Evolutionary conservation across 2,888 invertebrate species (phyloP).

Genomic region (Camponotus fellah): DNA sequence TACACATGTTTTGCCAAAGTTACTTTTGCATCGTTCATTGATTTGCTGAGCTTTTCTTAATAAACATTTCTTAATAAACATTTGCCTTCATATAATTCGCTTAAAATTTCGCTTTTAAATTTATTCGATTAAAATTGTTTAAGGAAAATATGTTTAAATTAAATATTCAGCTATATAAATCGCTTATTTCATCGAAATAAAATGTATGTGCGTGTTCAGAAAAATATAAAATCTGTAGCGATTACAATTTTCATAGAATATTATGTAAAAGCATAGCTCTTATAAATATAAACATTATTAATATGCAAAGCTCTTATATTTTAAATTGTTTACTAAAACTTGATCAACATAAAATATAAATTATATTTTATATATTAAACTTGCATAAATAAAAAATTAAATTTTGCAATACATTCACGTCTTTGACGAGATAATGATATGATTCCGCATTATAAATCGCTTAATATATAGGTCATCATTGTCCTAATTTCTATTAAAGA

Average conservation of each 20-base stretch:
- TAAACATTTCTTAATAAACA: conserved; percentile 1
- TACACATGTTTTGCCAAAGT: not conserved
- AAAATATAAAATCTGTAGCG: conserved; percentile 29
- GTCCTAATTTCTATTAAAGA: not conserved
- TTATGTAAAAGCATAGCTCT: not conserved
- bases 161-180: not conserved
- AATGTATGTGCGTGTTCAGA: not conserved
- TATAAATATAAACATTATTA: not conserved
- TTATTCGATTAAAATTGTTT: not conserved
- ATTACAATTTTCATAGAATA: conserved; percentile 22
- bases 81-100: not conserved
- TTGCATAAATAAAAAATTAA: not conserved
- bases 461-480: not conserved
- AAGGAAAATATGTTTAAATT: conserved; percentile 13
- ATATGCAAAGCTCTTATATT: conserved; percentile 9
- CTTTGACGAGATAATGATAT: not conserved
- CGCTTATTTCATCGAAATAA: not conserved
- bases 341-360: conserved; percentile 14
- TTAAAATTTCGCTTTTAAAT: no score
- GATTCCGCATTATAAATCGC: not conserved
- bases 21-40: not conserved
- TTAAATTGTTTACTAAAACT: not conserved
- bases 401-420: conserved; percentile 5
- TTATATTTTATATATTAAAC: conserved; percentile 9
- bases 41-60: not conserved